Percentiles rank a stretch among this genome's conserved stretches.
These are phyloP conservation scores for Anabas testudineus DNA, from an alignment of 2,797 vertebrate genomes.

Conservation along the genomic window DNA sequence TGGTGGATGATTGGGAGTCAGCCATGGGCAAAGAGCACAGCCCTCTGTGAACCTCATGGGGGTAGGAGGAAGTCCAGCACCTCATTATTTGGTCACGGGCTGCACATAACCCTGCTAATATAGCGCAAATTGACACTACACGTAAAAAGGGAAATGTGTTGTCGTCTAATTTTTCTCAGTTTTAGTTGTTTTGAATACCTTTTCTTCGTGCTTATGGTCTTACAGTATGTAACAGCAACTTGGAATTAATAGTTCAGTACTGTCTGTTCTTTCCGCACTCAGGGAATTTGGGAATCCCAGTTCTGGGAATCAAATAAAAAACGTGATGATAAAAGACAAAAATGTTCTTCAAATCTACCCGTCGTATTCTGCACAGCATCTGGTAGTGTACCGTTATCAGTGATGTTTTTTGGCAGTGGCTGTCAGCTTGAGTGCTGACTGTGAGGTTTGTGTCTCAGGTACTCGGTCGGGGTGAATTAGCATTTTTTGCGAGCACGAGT, in stretches of 20 bases:
- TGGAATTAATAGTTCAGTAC: constrained; percentile 37
- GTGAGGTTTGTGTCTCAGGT: constrained; percentile 48
- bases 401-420: constrained; percentile 49
- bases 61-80: constrained; percentile 41
- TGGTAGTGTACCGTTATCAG: constrained; percentile 60
- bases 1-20: constrained; percentile 61
- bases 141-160: constrained; percentile 8
- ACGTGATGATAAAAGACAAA: constrained; percentile 41
- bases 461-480: constrained; percentile 61
- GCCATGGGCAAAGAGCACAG: constrained; percentile 45
- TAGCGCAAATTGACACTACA: constrained; percentile 24
- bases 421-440: constrained; percentile 39
- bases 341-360: constrained; percentile 31
- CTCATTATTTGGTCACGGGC: constrained; percentile 44
- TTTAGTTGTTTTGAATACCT: constrained; percentile 27
- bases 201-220: not conserved
- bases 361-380: constrained; percentile 51
- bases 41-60: constrained; percentile 58
- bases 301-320: constrained; percentile 62
- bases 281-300: not conserved
- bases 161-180: constrained; percentile 11
- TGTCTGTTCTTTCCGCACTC: constrained; percentile 42
- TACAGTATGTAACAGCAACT: constrained; percentile 22
- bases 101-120: constrained; percentile 22
- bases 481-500: constrained; percentile 64